Evolutionary conservation across 1,140 invertebrate species (phyloP).

Genomic region (Goniozus legneri): DNA sequence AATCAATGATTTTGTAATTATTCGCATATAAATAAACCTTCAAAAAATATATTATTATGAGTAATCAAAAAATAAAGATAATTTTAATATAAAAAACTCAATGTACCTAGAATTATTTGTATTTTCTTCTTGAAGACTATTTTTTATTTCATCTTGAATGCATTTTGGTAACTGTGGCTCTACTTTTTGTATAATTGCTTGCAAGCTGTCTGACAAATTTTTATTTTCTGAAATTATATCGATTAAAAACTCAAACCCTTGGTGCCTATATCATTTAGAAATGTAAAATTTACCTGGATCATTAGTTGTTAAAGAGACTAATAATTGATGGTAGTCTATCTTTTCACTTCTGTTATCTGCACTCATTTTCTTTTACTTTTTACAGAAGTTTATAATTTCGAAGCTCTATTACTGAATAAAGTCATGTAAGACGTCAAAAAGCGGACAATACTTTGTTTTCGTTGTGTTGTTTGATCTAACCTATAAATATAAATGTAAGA

Average conservation of each 20-base stretch:
- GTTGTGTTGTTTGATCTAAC: too few species aligned
- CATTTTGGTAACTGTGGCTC: conserved; percentile 17
- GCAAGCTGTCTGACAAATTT: conserved; percentile 19
- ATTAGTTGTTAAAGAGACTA: conserved; percentile 9
- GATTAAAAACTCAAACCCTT: too few species aligned
- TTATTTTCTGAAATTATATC: conserved; percentile 10
- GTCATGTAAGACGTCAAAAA: too few species aligned
- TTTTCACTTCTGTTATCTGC: too few species aligned
- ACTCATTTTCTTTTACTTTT: too few species aligned
- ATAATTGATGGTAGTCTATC: conserved; percentile 14
- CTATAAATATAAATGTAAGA: too few species aligned
- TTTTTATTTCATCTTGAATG: conserved; percentile 16
- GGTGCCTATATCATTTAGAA: too few species aligned
- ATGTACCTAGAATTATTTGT: conserved; percentile 21
- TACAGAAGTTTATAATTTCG: too few species aligned
- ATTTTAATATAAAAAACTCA: background rate
- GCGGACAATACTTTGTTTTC: too few species aligned
- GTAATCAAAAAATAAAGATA: background rate
- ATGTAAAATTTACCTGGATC: conserved; percentile 1
- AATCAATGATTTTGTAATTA: conserved; percentile 15
- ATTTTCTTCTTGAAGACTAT: too few species aligned
- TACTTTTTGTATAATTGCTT: conserved; percentile 15
- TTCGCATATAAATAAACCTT: conserved; percentile 34
- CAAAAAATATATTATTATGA: conserved; percentile 8
- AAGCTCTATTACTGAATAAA: too few species aligned